Evolutionary conservation across 2,797 vertebrate genomes (phyloP), one percentile per base, ranked within the genome.

Genomic region (Benthosema pterotum): DNA sequence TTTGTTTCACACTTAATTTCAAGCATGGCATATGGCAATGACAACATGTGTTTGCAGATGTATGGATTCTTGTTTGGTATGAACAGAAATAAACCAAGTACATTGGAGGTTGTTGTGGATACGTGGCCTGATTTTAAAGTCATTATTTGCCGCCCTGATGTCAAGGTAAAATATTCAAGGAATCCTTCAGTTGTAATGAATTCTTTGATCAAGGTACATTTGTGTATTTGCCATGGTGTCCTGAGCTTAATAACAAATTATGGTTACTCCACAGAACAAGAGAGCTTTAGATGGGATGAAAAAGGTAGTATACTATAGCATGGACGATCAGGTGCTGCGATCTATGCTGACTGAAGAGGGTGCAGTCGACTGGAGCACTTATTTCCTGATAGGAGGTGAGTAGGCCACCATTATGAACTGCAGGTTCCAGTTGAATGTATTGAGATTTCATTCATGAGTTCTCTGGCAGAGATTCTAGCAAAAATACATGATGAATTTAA

Each of bases 101-200:
- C 45, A 3, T 0, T 74, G 53, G 77, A 90, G 64, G 59, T 86
- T 0, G 3, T 88, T 6, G 88, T 90, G 14, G 88, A 91, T 57
- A 0, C 57, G 0, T 91, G 89, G 88, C 88, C 88, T 0, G 77
- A 80, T 45, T 92, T 92, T 69, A 88, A 80, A 5, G 80, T 84
- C 0, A 80, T 92, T 3, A 60, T 91, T 55, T 82, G 78, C 18
- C 56, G 80, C 70, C 79, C 82, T 5, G 47, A 85, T 46, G 65
- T 69, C 9, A 57, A 70, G 69, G 87, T 89, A 60, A 79, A 80
- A 1, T 11, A 32, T 5, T 38, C 5, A 38, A 38, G 32, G 32
- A 38, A 38, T 38, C 32, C 32, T 38, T 38, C 1, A 38, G 32
- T 38, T 38, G 32, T 32, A 8, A 28, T 28, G 32, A 32, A 32